These are phyloP conservation scores for Pomatostomus ruficeps DNA, from an alignment of 2,113 vertebrate species.

Conservation along the genomic window DNA sequence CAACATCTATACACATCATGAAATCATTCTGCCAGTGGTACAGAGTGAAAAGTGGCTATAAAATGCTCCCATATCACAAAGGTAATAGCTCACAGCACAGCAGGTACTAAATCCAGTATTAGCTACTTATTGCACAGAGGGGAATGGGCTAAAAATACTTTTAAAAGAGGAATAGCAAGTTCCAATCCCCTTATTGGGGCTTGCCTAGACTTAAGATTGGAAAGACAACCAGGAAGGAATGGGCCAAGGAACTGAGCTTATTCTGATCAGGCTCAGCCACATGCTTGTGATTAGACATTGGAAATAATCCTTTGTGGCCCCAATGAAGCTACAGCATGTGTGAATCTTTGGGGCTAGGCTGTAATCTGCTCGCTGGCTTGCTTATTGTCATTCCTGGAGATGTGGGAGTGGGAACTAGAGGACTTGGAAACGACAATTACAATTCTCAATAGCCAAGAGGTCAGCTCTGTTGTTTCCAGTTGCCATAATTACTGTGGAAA, in stretches of 20 bases:
- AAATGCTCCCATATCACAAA: slow-evolving; percentile 19
- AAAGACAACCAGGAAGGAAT: background rate
- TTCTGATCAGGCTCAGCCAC: background rate
- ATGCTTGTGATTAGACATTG: background rate
- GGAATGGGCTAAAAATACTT: background rate
- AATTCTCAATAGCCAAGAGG: background rate
- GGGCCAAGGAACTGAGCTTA: background rate
- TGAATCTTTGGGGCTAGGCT: background rate
- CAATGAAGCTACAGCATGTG: background rate
- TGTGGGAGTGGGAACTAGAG: background rate
- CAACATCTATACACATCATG: background rate
- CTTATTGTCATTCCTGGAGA: background rate
- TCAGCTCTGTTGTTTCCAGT: background rate
- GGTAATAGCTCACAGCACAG: slow-evolving; percentile 36
- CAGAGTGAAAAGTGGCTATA: background rate
- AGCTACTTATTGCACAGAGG: background rate
- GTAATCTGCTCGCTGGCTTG: background rate
- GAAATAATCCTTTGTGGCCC: background rate
- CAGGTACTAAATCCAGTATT: slow-evolving; percentile 29
- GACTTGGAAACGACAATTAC: background rate
- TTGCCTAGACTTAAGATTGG: background rate
- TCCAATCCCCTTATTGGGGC: background rate
- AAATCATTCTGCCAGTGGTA: slow-evolving; percentile 1
- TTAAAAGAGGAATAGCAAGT: background rate
- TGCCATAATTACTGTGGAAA: background rate